phyloP scores from a whole-genome alignment of 1,140 invertebrate species.

The Drosophila persimilis region DNA sequence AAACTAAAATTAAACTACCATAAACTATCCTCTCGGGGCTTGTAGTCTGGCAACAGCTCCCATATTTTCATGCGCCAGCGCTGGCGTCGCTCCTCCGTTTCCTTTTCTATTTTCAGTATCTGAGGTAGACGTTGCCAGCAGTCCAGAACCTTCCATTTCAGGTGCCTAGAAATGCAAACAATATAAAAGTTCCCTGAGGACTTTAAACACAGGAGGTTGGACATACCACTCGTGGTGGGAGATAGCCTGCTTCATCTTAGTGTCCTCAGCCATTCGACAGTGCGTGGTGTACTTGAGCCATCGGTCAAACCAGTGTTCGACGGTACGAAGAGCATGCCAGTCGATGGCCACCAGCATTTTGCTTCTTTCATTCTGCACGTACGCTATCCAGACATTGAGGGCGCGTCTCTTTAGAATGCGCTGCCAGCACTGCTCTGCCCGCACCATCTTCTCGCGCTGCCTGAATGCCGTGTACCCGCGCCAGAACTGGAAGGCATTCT shows the following conservation, averaged over 20 bases:
- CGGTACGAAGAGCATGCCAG: conserved; percentile 85
- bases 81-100: conserved; percentile 86
- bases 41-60: conserved; percentile 87
- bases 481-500: conserved; percentile 84
- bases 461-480: conserved; percentile 84
- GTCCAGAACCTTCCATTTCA: conserved; percentile 86
- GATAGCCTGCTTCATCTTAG: conserved; percentile 84
- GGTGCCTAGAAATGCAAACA: conserved; percentile 68
- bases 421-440: conserved; percentile 83
- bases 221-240: conserved; percentile 84
- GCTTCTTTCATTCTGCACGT: conserved; percentile 82
- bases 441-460: conserved; percentile 83
- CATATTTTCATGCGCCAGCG: conserved; percentile 87
- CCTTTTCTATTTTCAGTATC: conserved; percentile 85
- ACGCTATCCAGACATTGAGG: conserved; percentile 82
- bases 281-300: conserved; percentile 83
- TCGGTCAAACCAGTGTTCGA: conserved; percentile 84
- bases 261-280: conserved; percentile 82
- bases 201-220: no score
- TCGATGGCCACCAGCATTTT: conserved; percentile 86
- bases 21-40: conserved; percentile 82
- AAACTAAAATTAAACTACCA: conserved; percentile 51
- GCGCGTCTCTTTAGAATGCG: conserved; percentile 80
- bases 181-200: no score
- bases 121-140: conserved; percentile 86